Evolutionary conservation across 2,797 vertebrate species (phyloP).

Genomic region (Hozukius guyotensis): DNA sequence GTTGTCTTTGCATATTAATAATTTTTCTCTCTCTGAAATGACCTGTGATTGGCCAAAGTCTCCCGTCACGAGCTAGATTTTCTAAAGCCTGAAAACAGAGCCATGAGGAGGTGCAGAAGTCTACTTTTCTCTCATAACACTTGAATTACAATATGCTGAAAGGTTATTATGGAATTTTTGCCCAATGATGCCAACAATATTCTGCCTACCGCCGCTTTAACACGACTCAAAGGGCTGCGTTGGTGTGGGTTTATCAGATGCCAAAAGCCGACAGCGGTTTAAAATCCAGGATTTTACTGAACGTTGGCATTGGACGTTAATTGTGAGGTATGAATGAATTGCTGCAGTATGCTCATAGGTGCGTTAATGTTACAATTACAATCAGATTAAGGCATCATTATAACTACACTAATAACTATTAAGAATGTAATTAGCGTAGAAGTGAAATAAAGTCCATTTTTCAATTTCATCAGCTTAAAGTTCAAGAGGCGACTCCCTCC

Average conservation of each 20-base stretch:
- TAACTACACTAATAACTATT: slow-evolving; percentile 27
- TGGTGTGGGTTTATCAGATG: neutral
- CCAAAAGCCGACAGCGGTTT: neutral
- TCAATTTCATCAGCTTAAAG: slow-evolving; percentile 39
- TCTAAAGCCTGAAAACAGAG: neutral
- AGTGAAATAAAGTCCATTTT: slow-evolving; percentile 26
- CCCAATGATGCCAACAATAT: neutral
- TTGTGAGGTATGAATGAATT: neutral
- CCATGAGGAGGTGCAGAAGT: neutral
- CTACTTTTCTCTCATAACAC: neutral
- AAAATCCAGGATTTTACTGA: neutral
- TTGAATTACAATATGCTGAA: neutral
- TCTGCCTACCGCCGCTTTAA: neutral
- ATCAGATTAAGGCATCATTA: slow-evolving; percentile 18
- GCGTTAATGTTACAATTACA: slow-evolving; percentile 12
- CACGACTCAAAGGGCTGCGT: neutral
- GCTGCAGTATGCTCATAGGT: neutral
- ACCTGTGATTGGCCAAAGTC: neutral
- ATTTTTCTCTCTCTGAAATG: neutral
- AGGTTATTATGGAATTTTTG: neutral
- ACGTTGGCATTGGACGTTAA: neutral
- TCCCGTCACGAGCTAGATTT: neutral
- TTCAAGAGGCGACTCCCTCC: slow-evolving; percentile 43
- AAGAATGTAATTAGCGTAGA: neutral
- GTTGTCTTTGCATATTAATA: no score